Evolutionary conservation across 2,797 vertebrate genomes (phyloP).

Genomic region (Tauraco hartlaubi): DNA sequence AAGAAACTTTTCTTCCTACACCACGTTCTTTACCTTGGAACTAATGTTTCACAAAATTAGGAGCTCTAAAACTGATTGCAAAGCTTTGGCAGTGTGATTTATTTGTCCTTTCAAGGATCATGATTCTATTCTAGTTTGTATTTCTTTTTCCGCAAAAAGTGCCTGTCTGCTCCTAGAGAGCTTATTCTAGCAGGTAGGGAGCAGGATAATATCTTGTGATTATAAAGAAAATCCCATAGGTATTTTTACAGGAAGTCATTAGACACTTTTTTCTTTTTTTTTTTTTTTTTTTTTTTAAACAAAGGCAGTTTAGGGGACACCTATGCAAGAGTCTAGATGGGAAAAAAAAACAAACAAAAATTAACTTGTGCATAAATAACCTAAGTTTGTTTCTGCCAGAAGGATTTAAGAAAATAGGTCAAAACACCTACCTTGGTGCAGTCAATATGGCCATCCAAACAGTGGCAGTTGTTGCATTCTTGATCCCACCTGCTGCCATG

Average conservation of each 20-base stretch:
- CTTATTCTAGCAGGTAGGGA: not conserved
- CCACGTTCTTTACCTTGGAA: not conserved
- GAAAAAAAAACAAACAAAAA: not conserved
- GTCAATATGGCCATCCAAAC: slow-evolving; percentile 85
- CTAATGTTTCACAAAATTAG: not conserved
- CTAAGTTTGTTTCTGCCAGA: not conserved
- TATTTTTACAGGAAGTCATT: not conserved
- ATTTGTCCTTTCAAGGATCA: not conserved
- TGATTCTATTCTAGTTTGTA: not conserved
- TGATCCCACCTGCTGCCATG: slow-evolving; percentile 92
- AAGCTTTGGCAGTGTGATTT: not conserved
- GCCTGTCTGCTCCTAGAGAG: not conserved
- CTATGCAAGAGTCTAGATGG: not conserved
- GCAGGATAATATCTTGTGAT: not conserved
- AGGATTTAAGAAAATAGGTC: not conserved
- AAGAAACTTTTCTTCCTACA: not conserved
- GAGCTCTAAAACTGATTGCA: not conserved
- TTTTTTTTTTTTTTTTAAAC: not conserved
- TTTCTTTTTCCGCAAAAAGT: not conserved
- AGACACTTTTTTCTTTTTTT: no score
- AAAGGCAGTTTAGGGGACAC: not conserved
- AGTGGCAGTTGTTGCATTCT: slow-evolving; percentile 92
- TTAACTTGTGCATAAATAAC: not conserved
- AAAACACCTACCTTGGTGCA: slow-evolving; percentile 90
- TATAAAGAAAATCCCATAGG: not conserved